Percentiles rank a stretch among this genome's conserved stretches.
These are phyloP conservation scores for Mystacornis crossleyi DNA, from an alignment of 2,113 vertebrate species.

Conservation along the genomic window DNA sequence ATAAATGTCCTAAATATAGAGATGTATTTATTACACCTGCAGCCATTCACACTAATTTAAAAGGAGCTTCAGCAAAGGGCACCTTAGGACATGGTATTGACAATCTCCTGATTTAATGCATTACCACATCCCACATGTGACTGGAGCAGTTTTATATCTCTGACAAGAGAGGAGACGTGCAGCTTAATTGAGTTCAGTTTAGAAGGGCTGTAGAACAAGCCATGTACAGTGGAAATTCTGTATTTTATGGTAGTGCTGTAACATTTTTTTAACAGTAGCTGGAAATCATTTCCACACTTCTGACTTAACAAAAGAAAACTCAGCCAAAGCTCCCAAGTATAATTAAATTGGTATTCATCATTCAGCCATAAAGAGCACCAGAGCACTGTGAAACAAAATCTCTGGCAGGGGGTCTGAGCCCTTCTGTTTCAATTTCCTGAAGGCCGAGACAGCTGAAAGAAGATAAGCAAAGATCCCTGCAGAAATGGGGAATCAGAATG, in stretches of 20 bases:
- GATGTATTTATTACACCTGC: neutral
- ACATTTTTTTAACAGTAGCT: conserved; percentile 9
- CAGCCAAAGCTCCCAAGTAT: neutral
- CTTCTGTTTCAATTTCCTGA: conserved; percentile 37
- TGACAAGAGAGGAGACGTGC: neutral
- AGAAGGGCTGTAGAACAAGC: conserved; percentile 21
- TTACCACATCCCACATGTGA: neutral
- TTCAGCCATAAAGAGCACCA: neutral
- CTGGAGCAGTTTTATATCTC: neutral
- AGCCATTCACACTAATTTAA: neutral
- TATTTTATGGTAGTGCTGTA: neutral
- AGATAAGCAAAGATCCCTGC: conserved; percentile 8
- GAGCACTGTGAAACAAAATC: neutral
- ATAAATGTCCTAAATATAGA: neutral
- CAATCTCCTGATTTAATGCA: conserved; percentile 25
- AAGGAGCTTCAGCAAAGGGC: neutral
- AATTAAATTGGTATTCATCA: conserved; percentile 46
- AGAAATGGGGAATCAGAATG: neutral
- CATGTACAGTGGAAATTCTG: neutral
- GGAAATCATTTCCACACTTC: conserved; percentile 48
- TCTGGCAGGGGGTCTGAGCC: neutral
- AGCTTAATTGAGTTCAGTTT: conserved; percentile 33
- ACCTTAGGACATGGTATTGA: neutral
- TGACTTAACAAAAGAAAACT: conserved; percentile 33
- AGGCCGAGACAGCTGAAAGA: neutral